Conservation (phyloP, 1,140 invertebrate species). For the Drosophila asahinai region DNA sequence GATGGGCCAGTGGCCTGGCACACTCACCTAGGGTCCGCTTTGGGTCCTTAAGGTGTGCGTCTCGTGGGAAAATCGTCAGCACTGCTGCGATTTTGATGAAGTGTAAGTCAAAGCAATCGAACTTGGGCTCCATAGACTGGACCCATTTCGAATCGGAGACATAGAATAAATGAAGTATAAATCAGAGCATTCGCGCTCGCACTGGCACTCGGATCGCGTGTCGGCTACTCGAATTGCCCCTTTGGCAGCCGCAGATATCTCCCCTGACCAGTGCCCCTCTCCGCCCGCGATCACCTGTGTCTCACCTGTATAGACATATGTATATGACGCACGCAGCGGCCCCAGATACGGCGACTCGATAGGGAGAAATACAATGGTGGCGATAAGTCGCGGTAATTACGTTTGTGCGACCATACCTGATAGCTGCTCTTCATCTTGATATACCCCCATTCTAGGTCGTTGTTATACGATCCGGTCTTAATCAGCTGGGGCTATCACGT, state of each 20-base stretch:
- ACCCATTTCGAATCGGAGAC: background rate
- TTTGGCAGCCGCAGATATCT: constrained; percentile 38
- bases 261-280: background rate
- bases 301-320: background rate
- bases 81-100: constrained; percentile 40
- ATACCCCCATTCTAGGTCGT: constrained; percentile 6
- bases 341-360: constrained; percentile 44
- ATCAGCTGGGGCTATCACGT: constrained; percentile 16
- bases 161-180: constrained; percentile 55
- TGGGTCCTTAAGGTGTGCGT: constrained; percentile 31
- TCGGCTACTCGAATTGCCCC: constrained; percentile 33
- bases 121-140: constrained; percentile 1
- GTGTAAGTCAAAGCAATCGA: constrained; percentile 46
- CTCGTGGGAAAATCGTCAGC: constrained; percentile 16
- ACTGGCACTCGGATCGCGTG: constrained; percentile 26
- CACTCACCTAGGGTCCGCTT: constrained; percentile 35
- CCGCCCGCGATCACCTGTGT: constrained; percentile 1
- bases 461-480: constrained; percentile 40
- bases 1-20: constrained; percentile 7
- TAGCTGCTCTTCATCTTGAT: constrained; percentile 41
- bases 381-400: constrained; percentile 50
- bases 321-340: constrained; percentile 35
- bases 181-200: constrained; percentile 49
- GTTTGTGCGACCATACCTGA: constrained; percentile 36
- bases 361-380: constrained; percentile 48